Evolutionary conservation across 1,140 invertebrate genomes (phyloP).

Genomic region (Drosophila baimaii): DNA sequence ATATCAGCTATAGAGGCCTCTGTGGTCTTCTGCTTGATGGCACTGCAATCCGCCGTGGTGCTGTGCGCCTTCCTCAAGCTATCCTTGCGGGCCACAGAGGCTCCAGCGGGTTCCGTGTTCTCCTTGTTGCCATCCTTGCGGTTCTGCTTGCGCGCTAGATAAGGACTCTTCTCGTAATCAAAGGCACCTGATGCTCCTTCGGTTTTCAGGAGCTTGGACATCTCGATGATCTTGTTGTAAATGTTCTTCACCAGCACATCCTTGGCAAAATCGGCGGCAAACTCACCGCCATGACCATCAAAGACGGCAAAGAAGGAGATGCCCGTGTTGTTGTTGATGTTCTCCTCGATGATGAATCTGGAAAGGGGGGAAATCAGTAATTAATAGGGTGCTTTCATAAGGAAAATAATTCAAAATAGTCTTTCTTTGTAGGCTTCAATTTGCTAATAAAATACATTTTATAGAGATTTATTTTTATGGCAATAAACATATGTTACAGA

Average conservation of each 20-base stretch:
- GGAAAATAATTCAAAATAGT: not conserved
- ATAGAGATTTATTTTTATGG: not conserved
- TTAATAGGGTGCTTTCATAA: too few relatives aligned
- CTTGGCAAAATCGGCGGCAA: conserved; percentile 95
- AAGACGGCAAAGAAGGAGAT: conserved; percentile 96
- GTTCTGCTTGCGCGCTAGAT: conserved; percentile 70
- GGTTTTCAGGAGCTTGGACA: conserved; percentile 87
- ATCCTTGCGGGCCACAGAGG: conserved; percentile 57
- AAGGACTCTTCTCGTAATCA: conserved; percentile 75
- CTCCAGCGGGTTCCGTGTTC: conserved; percentile 53
- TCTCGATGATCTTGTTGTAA: conserved; percentile 89
- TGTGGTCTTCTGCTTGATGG: conserved; percentile 68
- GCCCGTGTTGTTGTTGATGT: conserved; percentile 88
- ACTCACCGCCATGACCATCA: conserved; percentile 97
- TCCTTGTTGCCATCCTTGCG: conserved; percentile 78
- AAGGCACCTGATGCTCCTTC: conserved; percentile 25
- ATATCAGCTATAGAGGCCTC: conserved; percentile 70
- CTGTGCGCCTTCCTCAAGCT: conserved; percentile 75
- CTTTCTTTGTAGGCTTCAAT: not conserved
- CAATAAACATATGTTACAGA: conserved; percentile 1
- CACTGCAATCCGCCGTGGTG: conserved; percentile 67
- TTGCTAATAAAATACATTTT: too few relatives aligned
- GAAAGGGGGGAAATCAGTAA: too few relatives aligned
- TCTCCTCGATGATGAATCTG: conserved; percentile 90
- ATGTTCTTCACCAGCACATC: conserved; percentile 92